Evolutionary conservation across 2,888 invertebrate genomes (phyloP).

Genomic region (Standfussiana lucernea): DNA sequence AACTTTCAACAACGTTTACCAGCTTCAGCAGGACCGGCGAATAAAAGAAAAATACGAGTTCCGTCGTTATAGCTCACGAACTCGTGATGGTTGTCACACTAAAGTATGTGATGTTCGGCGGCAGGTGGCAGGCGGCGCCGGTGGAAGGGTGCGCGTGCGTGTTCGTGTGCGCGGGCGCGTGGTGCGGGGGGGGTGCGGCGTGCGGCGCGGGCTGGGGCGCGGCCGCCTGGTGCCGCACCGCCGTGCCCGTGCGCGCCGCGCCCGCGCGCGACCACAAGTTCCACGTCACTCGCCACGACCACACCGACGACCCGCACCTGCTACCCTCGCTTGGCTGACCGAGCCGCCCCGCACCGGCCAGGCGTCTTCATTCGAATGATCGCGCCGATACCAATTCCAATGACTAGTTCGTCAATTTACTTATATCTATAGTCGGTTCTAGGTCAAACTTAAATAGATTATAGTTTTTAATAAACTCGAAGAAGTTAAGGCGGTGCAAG

Average conservation of each 20-base stretch:
- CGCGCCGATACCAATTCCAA: background rate
- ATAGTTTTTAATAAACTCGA: background rate
- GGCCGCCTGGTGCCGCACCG: constrained; percentile 71
- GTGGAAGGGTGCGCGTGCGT: constrained; percentile 66
- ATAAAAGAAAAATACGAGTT: background rate
- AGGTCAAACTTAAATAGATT: background rate
- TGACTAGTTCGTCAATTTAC: background rate
- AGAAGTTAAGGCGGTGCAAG: background rate
- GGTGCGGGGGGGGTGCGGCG: constrained; percentile 18
- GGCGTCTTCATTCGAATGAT: background rate
- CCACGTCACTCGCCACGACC: constrained; percentile 69
- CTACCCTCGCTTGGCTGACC: constrained; percentile 57
- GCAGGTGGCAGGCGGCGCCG: constrained; percentile 49
- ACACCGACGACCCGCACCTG: constrained; percentile 73
- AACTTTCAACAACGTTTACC: background rate
- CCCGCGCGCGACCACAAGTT: constrained; percentile 73
- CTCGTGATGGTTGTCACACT: background rate
- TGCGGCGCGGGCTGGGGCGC: background rate
- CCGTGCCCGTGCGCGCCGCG: constrained; percentile 66
- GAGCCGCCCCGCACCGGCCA: too few relatives aligned
- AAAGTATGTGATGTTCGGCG: background rate
- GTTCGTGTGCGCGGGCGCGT: constrained; percentile 34
- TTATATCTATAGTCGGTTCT: background rate
- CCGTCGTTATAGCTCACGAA: background rate
- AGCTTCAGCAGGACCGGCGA: background rate